Percentiles rank a stretch among this genome's conserved stretches.
These are phyloP conservation scores for Ceriagrion tenellum DNA, from an alignment of 2,888 invertebrate genomes.

Conservation along the genomic window DNA sequence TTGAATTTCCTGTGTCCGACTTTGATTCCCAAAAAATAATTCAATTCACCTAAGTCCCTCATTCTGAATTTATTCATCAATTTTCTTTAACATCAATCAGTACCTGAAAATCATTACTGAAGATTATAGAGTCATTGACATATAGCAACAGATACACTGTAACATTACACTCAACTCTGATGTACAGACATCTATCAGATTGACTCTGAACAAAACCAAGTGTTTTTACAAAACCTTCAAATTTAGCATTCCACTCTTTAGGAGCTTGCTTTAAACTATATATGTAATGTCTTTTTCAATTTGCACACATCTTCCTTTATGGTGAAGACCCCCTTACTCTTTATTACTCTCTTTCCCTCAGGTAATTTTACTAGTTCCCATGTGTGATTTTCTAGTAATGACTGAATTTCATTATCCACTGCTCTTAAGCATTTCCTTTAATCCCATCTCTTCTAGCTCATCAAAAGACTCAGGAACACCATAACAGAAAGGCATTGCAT, in stretches of 20 bases:
- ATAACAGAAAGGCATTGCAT: neutral
- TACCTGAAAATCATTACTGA: neutral
- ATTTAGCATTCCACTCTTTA: neutral
- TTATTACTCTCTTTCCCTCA: neutral
- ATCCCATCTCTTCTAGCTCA: neutral
- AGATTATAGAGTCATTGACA: neutral
- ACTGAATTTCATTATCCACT: too few relatives aligned
- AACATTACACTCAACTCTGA: neutral
- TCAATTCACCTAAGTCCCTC: too few relatives aligned
- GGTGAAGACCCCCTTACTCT: neutral
- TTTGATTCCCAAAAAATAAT: neutral
- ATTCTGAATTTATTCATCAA: neutral
- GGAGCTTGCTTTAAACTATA: neutral
- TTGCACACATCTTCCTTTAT: neutral
- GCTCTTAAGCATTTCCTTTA: neutral
- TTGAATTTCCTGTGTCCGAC: neutral
- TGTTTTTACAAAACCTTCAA: neutral
- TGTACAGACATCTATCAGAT: neutral
- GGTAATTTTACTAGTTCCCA: neutral
- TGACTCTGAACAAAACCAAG: neutral
- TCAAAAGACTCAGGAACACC: neutral
- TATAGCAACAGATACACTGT: neutral
- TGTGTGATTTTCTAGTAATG: neutral
- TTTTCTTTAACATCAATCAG: neutral
- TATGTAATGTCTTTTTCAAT: conserved; percentile 1